Evolutionary conservation across 2,113 vertebrate genomes (phyloP).

Genomic region (Esox niger): DNA sequence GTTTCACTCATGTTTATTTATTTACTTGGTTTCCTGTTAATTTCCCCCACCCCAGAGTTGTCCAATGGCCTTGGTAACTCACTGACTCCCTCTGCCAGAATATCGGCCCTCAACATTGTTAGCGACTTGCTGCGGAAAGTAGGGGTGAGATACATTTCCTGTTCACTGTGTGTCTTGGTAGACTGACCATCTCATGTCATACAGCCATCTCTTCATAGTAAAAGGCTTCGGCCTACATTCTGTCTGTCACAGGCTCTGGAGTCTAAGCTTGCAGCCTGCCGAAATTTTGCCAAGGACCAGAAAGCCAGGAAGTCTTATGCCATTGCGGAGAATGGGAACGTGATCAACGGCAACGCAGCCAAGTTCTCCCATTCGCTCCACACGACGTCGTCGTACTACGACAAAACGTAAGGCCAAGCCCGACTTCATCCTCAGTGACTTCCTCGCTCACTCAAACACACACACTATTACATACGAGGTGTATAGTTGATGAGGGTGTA

Average conservation of each 20-base stretch:
- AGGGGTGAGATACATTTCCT: constrained; percentile 81
- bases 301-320: constrained; percentile 84
- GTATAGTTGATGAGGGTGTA: neutral
- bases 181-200: too few relatives aligned
- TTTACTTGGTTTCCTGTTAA: neutral
- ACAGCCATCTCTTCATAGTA: neutral
- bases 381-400: constrained; percentile 87
- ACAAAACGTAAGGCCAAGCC: constrained; percentile 85
- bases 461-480: too few relatives aligned
- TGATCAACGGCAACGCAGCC: constrained; percentile 75
- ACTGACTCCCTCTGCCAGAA: constrained; percentile 92
- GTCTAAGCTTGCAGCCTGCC: constrained; percentile 93
- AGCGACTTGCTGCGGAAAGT: constrained; percentile 96
- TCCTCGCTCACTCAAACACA: neutral
- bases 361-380: constrained; percentile 84
- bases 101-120: constrained; percentile 98
- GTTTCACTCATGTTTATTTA: too few relatives aligned
- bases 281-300: constrained; percentile 96
- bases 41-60: constrained; percentile 74
- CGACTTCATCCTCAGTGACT: neutral
- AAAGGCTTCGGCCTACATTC: neutral
- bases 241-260: constrained; percentile 84
- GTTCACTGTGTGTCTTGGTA: too few relatives aligned
- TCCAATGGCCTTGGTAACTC: constrained; percentile 87
- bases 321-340: constrained; percentile 75